Evolutionary conservation across 2,113 vertebrate species (phyloP).

Genomic region (Zeus faber): DNA sequence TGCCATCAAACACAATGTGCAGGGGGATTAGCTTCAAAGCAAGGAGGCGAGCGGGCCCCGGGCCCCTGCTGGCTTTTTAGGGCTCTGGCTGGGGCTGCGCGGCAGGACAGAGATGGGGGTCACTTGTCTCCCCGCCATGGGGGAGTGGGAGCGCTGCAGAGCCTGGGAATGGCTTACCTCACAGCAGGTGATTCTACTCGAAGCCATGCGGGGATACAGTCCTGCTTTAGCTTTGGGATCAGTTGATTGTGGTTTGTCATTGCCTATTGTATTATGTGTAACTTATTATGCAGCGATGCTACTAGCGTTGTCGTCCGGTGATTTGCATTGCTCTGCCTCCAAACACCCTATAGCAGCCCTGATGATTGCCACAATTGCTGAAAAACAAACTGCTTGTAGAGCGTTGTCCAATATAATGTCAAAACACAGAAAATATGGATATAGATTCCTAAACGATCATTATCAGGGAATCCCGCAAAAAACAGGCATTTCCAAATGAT

Average conservation of each 20-base stretch:
- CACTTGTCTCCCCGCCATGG: conserved; percentile 79
- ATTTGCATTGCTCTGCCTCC: conserved; percentile 6
- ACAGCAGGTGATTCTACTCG: conserved; percentile 69
- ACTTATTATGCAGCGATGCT: not conserved
- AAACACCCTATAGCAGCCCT: not conserved
- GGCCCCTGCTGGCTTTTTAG: conserved; percentile 85
- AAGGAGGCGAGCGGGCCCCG: conserved; percentile 77
- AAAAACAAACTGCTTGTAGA: not conserved
- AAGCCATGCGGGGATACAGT: conserved; percentile 22
- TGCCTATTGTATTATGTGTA: conserved; percentile 65
- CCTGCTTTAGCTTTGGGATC: conserved; percentile 41
- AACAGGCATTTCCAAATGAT: not conserved
- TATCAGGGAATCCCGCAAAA: not conserved
- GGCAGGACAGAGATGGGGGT: conserved; percentile 70
- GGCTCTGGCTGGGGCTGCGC: conserved; percentile 75
- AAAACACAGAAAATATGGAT: conserved; percentile 14
- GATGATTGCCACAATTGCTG: not conserved
- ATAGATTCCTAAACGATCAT: not conserved
- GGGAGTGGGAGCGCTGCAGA: conserved; percentile 83
- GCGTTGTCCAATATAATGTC: conserved; percentile 11
- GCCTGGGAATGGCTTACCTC: conserved; percentile 65
- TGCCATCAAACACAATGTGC: conserved; percentile 92
- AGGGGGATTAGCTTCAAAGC: conserved; percentile 97
- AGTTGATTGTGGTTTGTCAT: conserved; percentile 58
- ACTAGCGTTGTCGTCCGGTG: not conserved